These are phyloP conservation scores for Acronicta psi DNA, from an alignment of 2,888 invertebrate species.

Conservation along the genomic window DNA sequence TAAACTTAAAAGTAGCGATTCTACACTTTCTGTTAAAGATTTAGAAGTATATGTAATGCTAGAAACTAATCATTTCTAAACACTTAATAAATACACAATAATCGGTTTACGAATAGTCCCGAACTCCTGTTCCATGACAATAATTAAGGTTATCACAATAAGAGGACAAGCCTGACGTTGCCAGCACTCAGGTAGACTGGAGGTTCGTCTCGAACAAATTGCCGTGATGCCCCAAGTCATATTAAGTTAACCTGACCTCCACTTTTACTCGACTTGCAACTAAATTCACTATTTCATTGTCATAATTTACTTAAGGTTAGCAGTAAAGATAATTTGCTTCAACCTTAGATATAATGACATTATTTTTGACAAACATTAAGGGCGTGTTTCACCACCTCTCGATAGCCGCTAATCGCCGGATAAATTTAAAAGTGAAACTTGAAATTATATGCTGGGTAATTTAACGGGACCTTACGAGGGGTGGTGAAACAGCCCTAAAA, in stretches of 20 bases:
- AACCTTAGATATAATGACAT: no score
- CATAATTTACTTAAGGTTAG: slow-evolving; percentile 73
- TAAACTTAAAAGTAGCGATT: no score
- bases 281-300: slow-evolving; percentile 73
- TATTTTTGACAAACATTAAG: no score
- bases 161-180: slow-evolving; percentile 71
- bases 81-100: slow-evolving; percentile 7
- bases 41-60: no score
- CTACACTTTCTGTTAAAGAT: no score
- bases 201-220: slow-evolving; percentile 87
- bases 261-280: slow-evolving; percentile 64
- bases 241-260: slow-evolving; percentile 82
- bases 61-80: no score
- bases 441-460: no score
- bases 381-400: slow-evolving; percentile 17
- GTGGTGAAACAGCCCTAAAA: no score
- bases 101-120: slow-evolving; percentile 17
- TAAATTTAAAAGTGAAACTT: no score
- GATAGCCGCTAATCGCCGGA: no score
- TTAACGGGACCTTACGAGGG: no score
- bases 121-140: slow-evolving; percentile 32
- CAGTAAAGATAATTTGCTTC: slow-evolving; percentile 61
- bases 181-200: slow-evolving; percentile 77
- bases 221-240: slow-evolving; percentile 85
- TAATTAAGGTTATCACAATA: slow-evolving; percentile 53